These are phyloP conservation scores for Myrmophylax atrothorax DNA, from an alignment of 2,113 vertebrate genomes.

Conservation along the genomic window DNA sequence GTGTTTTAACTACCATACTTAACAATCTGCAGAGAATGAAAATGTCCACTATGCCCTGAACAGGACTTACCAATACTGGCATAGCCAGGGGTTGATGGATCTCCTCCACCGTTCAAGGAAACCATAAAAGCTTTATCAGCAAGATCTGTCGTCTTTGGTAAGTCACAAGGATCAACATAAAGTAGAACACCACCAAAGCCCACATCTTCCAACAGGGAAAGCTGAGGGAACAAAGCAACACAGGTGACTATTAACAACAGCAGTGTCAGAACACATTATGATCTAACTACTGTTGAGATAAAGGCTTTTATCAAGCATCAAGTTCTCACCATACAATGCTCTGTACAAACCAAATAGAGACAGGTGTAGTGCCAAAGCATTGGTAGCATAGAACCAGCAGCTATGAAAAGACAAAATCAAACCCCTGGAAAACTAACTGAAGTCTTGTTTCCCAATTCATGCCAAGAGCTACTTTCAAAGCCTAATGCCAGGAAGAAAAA, in stretches of 20 bases:
- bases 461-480: not conserved
- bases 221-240: conserved; percentile 69
- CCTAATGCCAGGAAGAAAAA: not conserved
- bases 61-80: conserved; percentile 80
- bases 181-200: conserved; percentile 89
- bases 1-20: not conserved
- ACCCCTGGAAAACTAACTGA: not conserved
- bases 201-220: conserved; percentile 84
- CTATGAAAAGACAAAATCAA: not conserved
- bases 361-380: not conserved
- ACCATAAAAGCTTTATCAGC: conserved; percentile 84
- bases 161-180: conserved; percentile 90
- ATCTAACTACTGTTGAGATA: not conserved
- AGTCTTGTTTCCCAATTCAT: not conserved
- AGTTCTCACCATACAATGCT: not conserved
- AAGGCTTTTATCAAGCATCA: not conserved
- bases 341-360: not conserved
- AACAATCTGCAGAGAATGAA: not conserved
- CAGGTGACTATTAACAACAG: not conserved
- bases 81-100: conserved; percentile 82
- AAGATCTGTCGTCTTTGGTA: conserved; percentile 69
- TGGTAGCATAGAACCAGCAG: not conserved
- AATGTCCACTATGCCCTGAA: not conserved
- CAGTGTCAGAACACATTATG: rapidly evolving
- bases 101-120: conserved; percentile 86